A percentile compares a stretch with the other conserved stretches of the same genome.
Evolutionary conservation across 2,888 invertebrate genomes (phyloP).

Genomic region (Cremastobaeus sp.): DNA sequence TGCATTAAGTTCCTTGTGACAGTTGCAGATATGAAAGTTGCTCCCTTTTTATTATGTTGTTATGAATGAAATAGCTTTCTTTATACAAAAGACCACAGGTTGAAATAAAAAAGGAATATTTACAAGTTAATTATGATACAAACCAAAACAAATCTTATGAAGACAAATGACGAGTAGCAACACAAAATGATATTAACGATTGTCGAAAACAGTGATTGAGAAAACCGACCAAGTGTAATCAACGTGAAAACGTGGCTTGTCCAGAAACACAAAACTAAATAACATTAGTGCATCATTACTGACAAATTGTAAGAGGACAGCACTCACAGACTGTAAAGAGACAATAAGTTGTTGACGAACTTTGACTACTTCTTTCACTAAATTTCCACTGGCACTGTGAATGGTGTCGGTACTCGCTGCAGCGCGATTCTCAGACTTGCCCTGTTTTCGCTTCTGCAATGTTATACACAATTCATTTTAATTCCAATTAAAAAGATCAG

Average conservation of each 20-base stretch:
- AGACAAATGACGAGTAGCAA: no score
- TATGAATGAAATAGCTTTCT: no score
- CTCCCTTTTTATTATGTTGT: no score
- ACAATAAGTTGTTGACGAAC: slow-evolving; percentile 89
- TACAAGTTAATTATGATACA: no score
- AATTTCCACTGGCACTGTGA: slow-evolving; percentile 75
- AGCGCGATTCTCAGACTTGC: slow-evolving; percentile 47
- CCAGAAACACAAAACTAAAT: background rate
- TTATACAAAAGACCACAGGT: no score
- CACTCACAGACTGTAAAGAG: slow-evolving; percentile 80
- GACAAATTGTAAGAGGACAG: slow-evolving; percentile 62
- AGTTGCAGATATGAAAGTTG: background rate
- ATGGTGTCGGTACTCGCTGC: slow-evolving; percentile 65
- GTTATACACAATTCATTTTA: slow-evolving; percentile 48
- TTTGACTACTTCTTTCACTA: slow-evolving; percentile 92
- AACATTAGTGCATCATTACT: slow-evolving; percentile 17
- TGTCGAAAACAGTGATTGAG: background rate
- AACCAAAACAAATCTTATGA: no score
- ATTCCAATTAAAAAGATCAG: no score
- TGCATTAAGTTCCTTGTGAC: background rate
- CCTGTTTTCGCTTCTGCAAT: slow-evolving; percentile 51
- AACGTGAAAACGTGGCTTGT: background rate
- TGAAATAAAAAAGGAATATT: no score
- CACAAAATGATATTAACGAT: no score
- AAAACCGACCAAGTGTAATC: no score